phyloP scores from a whole-genome alignment of 2,888 invertebrate species.

The Lasius fuliginosus region DNA sequence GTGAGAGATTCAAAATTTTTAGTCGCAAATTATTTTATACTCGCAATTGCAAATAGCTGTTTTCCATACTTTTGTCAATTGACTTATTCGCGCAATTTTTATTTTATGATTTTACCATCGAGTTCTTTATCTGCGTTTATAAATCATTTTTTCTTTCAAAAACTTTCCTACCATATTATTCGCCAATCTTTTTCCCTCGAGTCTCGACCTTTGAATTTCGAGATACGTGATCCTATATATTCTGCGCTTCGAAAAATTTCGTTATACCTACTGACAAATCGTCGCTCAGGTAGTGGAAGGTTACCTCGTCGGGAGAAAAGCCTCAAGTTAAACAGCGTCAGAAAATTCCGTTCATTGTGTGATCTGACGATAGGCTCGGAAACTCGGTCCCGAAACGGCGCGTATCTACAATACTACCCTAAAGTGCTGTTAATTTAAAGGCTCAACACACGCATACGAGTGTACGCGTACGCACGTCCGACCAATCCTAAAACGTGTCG shows the following conservation, averaged over 20 bases:
- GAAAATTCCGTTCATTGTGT: neutral
- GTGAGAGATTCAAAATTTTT: neutral
- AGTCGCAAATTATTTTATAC: too few species aligned
- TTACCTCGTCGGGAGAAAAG: neutral
- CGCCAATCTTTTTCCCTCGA: neutral
- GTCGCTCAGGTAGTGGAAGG: neutral
- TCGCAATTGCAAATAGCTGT: neutral
- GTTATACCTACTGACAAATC: neutral
- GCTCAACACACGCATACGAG: conserved; percentile 54
- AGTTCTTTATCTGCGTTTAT: neutral
- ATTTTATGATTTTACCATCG: neutral
- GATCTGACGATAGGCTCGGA: conserved; percentile 59
- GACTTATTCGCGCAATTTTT: neutral
- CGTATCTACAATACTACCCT: conserved; percentile 74
- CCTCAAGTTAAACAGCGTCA: neutral
- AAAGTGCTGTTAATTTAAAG: conserved; percentile 74
- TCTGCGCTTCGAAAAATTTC: neutral
- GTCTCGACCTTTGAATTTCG: neutral
- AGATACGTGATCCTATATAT: neutral
- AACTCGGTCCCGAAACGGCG: conserved; percentile 64
- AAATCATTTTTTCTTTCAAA: neutral
- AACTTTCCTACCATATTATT: neutral
- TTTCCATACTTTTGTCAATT: neutral
- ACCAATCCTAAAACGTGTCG: conserved; percentile 75
- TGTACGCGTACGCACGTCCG: conserved; percentile 64